These are phyloP conservation scores for Drosophila mauritiana DNA, from an alignment of 1,140 invertebrate species.

Conservation along the genomic window DNA sequence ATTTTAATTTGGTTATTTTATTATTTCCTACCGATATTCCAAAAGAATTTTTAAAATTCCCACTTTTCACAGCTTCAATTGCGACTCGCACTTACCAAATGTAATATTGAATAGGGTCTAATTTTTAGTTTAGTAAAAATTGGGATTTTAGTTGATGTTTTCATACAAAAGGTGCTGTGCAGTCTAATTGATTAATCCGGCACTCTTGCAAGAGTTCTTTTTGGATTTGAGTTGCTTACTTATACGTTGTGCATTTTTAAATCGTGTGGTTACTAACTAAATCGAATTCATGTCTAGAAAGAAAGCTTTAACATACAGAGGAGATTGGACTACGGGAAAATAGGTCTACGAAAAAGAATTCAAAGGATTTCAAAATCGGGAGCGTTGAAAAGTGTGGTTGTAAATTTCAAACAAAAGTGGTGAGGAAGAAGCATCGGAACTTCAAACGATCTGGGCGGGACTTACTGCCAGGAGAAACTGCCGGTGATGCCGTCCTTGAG, in stretches of 20 bases:
- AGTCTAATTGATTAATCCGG: constrained; percentile 3
- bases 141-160: background rate
- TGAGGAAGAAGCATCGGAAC: constrained; percentile 52
- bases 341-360: constrained; percentile 33
- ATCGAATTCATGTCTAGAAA: constrained; percentile 31
- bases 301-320: constrained; percentile 19
- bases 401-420: constrained; percentile 33
- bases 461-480: constrained; percentile 91
- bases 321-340: constrained; percentile 43
- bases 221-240: constrained; percentile 6
- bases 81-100: constrained; percentile 33
- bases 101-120: background rate
- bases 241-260: constrained; percentile 29
- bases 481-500: constrained; percentile 90
- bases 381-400: constrained; percentile 19
- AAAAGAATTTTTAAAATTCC: background rate
- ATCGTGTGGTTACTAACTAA: constrained; percentile 35
- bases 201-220: background rate
- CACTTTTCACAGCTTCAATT: background rate
- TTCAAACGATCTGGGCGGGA: constrained; percentile 64
- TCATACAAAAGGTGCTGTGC: constrained; percentile 34
- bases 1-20: too few relatives aligned
- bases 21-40: too few relatives aligned
- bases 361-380: constrained; percentile 10
- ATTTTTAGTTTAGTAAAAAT: background rate